These are phyloP conservation scores for Adineta ricciae DNA, from an alignment of 2,888 invertebrate genomes.

Conservation along the genomic window DNA sequence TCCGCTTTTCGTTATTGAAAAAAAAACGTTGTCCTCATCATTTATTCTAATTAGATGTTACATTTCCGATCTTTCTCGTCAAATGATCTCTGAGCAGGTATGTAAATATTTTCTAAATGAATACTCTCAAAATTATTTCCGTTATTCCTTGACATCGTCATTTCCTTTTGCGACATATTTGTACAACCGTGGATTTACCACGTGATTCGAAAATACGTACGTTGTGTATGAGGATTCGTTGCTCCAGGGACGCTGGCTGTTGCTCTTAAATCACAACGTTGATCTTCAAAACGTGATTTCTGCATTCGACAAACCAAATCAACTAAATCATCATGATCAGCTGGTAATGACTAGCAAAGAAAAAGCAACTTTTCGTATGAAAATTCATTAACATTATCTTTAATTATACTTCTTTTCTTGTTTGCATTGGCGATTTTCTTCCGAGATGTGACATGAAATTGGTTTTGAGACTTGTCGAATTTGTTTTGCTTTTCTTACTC, in stretches of 20 bases:
- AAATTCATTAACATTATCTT: neutral
- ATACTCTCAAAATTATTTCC: too few relatives aligned
- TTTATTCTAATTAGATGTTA: too few relatives aligned
- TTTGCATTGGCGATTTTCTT: neutral
- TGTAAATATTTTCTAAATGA: too few relatives aligned
- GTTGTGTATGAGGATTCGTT: neutral
- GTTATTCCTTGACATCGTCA: too few relatives aligned
- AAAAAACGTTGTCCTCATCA: too few relatives aligned
- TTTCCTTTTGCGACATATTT: too few relatives aligned
- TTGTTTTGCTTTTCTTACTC: neutral
- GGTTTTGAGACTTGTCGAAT: neutral
- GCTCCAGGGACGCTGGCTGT: neutral
- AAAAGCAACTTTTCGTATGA: neutral
- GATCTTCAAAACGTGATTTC: conserved; percentile 18
- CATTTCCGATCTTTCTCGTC: too few relatives aligned
- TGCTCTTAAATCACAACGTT: neutral
- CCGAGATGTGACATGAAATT: neutral
- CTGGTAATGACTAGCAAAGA: neutral
- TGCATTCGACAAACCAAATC: conserved; percentile 7
- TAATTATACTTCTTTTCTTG: neutral
- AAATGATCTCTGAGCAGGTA: too few relatives aligned
- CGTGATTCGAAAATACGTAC: neutral
- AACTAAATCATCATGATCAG: conserved; percentile 19
- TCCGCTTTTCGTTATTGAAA: too few relatives aligned
- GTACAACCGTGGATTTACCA: too few relatives aligned